Evolutionary conservation across 2,888 invertebrate species (phyloP), one percentile per base, ranked within the genome.

Genomic region (Leucophenga maculata): DNA sequence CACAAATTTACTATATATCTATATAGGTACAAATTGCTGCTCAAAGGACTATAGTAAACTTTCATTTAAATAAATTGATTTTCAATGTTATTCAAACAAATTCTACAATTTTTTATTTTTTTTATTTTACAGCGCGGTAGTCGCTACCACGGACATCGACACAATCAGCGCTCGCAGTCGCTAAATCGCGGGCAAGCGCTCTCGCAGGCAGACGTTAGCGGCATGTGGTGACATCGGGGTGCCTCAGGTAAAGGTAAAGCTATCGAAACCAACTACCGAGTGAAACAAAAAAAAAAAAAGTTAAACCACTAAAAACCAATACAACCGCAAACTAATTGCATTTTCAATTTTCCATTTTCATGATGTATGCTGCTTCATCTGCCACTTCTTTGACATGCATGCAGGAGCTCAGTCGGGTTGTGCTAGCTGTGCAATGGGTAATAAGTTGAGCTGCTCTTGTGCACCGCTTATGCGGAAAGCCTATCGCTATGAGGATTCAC

Each of bases 391-490:
- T n/a, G n/a, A n/a, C n/a, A 48, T 71, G 68, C 22, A 55, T 59
- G 66, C 68, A 88, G 87, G 86, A 86, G 86, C 88, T 85, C 88
- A 89, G 85, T 82, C 86, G 71, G 85, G 88, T 84, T 89, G 89
- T 86, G 85, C 89, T 76, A 89, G 92, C 90, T 92, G 91, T 89
- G 91, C 92, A 89, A 97, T 98, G 98, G 98, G 98, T 90, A 98
- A 98, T 92, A 98, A 98, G 92, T 91, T 98, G 89, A 96, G 96
- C 89, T 97, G 97, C 91, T 96, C 97, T 86, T 98, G 98, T 91
- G 97, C 97, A 86, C 97, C 98, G 86, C 92, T 98, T 88, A 94
- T 97, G 90, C 94, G 97, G 91, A 97, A 97, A 92, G 96, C 95
- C 88, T 97, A 97, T 91, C 94, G 97, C 88, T 96, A 97, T 90